A percentile compares a stretch with the other conserved stretches of the same genome.
These are phyloP conservation scores for Diplodus puntazzo DNA, from an alignment of 2,797 vertebrate genomes.

Conservation along the genomic window DNA sequence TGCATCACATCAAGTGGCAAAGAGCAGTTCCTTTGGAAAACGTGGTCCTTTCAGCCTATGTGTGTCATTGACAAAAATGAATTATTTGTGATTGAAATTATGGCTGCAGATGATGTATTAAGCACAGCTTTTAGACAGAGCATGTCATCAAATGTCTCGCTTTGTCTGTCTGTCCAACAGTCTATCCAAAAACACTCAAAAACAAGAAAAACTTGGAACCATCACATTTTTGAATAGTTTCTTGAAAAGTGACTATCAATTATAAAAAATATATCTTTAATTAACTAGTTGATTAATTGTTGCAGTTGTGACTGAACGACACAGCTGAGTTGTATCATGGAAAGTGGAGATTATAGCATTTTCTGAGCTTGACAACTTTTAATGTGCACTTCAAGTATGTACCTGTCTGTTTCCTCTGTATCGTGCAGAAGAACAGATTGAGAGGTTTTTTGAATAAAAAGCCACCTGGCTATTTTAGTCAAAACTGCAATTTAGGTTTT, in stretches of 20 bases:
- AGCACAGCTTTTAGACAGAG: no score
- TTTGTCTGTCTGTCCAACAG: neutral
- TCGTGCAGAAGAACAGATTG: neutral
- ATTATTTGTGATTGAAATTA: no score
- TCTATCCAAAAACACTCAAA: no score
- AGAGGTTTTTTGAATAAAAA: neutral
- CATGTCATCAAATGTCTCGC: neutral
- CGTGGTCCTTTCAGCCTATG: no score
- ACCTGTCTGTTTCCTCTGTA: no score
- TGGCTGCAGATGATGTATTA: no score
- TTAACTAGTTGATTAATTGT: no score
- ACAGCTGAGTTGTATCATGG: neutral
- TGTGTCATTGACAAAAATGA: no score
- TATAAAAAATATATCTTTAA: neutral
- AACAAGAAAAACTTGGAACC: neutral
- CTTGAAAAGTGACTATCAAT: neutral
- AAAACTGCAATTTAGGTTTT: slow-evolving; percentile 1
- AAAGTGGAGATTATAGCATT: neutral
- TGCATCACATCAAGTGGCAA: no score
- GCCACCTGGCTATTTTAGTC: neutral
- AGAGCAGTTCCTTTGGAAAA: no score
- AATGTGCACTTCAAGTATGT: neutral
- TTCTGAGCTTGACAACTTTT: neutral
- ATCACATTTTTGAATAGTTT: neutral
- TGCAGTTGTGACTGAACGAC: no score